Evolutionary conservation across 2,888 invertebrate species (phyloP).

Genomic region (Epistrophella euchroma): DNA sequence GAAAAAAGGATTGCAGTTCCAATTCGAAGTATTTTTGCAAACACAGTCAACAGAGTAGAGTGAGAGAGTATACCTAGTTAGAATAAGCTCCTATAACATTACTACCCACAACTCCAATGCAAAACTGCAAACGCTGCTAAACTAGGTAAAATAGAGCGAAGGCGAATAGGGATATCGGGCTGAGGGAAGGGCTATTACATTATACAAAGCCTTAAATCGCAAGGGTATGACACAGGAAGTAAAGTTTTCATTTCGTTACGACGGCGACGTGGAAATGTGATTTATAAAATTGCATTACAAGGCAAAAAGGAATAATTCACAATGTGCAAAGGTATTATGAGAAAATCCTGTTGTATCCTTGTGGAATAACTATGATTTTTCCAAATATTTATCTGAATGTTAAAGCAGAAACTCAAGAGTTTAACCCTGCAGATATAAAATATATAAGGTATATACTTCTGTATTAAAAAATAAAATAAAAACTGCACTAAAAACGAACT

Average conservation of each 20-base stretch:
- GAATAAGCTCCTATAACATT: neutral
- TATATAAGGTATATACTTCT: neutral
- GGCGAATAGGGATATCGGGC: neutral
- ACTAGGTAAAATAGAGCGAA: slow-evolving; percentile 5
- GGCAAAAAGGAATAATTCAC: slow-evolving; percentile 23
- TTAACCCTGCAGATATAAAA: slow-evolving; percentile 8
- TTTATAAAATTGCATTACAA: slow-evolving; percentile 55
- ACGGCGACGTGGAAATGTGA: slow-evolving; percentile 44
- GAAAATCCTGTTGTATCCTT: slow-evolving; percentile 5
- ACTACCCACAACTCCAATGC: slow-evolving; percentile 37
- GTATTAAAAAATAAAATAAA: neutral
- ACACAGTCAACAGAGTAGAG: neutral
- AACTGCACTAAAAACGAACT: neutral
- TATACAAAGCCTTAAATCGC: slow-evolving; percentile 15
- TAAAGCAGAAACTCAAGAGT: neutral
- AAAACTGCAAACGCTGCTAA: slow-evolving; percentile 27
- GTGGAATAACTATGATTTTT: slow-evolving; percentile 2
- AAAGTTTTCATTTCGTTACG: slow-evolving; percentile 48
- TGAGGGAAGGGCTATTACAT: neutral
- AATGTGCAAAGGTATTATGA: slow-evolving; percentile 13
- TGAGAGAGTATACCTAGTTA: neutral
- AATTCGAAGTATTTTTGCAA: slow-evolving; percentile 18
- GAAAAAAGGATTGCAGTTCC: neutral
- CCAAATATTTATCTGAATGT: slow-evolving; percentile 10
- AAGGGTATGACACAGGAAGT: slow-evolving; percentile 60